Evolutionary conservation across 1,140 invertebrate genomes (phyloP), one percentile per base, ranked within the genome.

Genomic region (Camponotus vicinus): DNA sequence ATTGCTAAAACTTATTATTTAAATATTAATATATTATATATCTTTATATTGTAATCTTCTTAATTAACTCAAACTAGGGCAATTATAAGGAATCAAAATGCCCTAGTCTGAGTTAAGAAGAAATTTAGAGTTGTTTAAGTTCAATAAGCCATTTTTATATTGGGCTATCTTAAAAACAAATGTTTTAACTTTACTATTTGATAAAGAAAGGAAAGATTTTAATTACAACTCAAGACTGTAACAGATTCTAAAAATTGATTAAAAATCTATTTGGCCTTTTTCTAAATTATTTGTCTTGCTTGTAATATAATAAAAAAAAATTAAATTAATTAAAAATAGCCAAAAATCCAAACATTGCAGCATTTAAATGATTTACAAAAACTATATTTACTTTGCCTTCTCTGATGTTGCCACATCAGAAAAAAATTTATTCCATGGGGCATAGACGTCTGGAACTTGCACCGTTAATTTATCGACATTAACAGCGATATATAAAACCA

Each of bases 401-500:
- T 79, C 49, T 2, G 91, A 70, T 64, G 86, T 89, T 79, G 84
- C 75, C 67, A 92, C 78, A 55, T 92, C 71, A 49, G 93, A 92
- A 92, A 95, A 96, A 71, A 96, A 95, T 64, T 94, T 93, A 59
- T 95, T 95, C 96, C 97, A 97, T 0, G 96, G 95, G 13, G 93
- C 92, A 3, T 95, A 95, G 7, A 96, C 86, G 93, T 96, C 89
- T 92, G 92, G 63, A 91, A 95, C 90, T 92, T 95, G 90, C 89
- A 84, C 78, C 8, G 94, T 92, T 52, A 98, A 93, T 90, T 94
- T 96, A 8, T 96, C 95, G 0, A 98, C 95, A 94, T 98, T 96
- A 0, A 96, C 96, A 21, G 98, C 97, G 73, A 98, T 94, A 91
- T 98, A 97, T 9, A 98, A 92, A 79, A 96, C 96, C 21, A 97